phyloP scores from a whole-genome alignment of 2,113 vertebrate species.

The Tragulus kanchil region DNA sequence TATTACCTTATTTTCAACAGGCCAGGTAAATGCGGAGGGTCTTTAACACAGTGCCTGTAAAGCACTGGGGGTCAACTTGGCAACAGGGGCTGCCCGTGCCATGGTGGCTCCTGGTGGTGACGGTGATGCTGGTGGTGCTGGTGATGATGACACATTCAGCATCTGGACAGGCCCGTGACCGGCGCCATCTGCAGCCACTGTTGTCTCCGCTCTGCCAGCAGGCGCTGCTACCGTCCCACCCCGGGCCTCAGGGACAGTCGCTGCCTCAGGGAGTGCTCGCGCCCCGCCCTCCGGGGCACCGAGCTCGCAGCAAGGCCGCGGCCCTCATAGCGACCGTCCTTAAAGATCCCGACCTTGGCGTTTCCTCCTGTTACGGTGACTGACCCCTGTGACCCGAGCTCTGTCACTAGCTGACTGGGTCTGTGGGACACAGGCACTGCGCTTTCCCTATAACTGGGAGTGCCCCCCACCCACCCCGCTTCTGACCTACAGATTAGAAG shows the following conservation, averaged over 20 bases:
- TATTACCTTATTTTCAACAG: neutral
- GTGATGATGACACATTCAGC: fast-evolving
- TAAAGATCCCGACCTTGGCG: neutral
- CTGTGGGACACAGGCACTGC: neutral
- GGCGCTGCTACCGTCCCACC: too few species aligned
- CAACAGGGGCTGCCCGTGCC: neutral
- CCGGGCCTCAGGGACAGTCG: too few species aligned
- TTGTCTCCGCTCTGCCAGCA: too few species aligned
- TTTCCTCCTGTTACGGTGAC: neutral
- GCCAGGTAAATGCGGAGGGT: fast-evolving
- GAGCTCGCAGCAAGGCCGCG: too few species aligned
- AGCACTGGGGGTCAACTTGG: neutral
- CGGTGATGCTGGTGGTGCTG: fast-evolving
- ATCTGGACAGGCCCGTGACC: too few species aligned
- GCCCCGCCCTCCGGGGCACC: too few species aligned
- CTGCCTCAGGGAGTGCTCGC: too few species aligned
- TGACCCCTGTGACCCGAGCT: neutral
- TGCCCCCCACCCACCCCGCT: neutral
- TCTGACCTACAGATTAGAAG: slow-evolving; percentile 54
- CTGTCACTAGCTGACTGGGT: slow-evolving; percentile 11
- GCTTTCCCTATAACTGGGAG: neutral
- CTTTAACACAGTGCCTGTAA: fast-evolving
- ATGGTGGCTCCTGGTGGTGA: fast-evolving
- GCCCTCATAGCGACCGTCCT: too few species aligned
- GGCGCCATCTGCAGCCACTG: too few species aligned